Evolutionary conservation across 2,888 invertebrate species (phyloP).

Genomic region (Tipula unca): DNA sequence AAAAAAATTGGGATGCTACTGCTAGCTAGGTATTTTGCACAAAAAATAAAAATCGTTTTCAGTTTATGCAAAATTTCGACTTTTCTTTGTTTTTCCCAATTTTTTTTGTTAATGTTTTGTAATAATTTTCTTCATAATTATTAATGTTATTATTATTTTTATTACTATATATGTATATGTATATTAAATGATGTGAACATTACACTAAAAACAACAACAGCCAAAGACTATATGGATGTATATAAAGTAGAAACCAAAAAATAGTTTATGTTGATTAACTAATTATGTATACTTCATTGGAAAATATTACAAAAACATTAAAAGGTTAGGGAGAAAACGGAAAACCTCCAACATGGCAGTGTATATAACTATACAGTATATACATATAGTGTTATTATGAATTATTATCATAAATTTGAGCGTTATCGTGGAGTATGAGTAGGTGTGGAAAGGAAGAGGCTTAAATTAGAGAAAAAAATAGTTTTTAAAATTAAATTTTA

Average conservation of each 20-base stretch:
- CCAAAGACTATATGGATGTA: not conserved
- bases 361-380: not conserved
- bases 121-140: constrained; percentile 2
- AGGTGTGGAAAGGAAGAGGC: not conserved
- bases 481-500: not conserved
- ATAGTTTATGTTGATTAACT: not conserved
- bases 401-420: not conserved
- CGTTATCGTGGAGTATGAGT: not conserved
- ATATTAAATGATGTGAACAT: not conserved
- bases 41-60: not conserved
- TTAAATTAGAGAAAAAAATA: not conserved
- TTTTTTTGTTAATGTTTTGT: too few species aligned
- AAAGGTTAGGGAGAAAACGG: not conserved
- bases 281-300: not conserved
- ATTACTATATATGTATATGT: too few species aligned
- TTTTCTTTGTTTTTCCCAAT: not conserved
- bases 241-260: not conserved
- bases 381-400: not conserved
- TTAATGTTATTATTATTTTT: not conserved
- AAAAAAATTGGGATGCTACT: not conserved
- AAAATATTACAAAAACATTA: not conserved
- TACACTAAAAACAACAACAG: not conserved
- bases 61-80: not conserved
- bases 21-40: not conserved
- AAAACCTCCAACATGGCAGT: not conserved